Evolutionary conservation across 2,113 vertebrate species (phyloP), one percentile per base, ranked within the genome.

Genomic region (Sebastes schlegelii): DNA sequence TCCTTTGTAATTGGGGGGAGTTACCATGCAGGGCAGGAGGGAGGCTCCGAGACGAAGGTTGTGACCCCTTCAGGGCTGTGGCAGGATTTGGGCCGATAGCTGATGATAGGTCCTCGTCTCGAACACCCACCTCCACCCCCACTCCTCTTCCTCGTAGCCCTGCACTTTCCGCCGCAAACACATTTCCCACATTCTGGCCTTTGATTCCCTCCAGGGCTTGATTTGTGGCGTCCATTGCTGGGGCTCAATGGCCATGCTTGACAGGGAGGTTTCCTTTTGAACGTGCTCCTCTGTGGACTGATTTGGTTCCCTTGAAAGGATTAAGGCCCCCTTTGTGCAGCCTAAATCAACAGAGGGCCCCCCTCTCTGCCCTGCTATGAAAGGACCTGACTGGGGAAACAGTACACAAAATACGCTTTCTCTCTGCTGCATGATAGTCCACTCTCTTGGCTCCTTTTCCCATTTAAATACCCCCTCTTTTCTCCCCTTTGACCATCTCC

Each of bases 281-380:
- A 94, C 94, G 92, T 95, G 93, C 95, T 97, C 94, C 96, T 95
- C 95, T 95, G 92, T 94, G 93, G 95, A 96, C 87, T 88, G 96
- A 97, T 97, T 98, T 97, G 96, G 95, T 96, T 96, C 96, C 96
- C 97, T 95, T 97, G 96, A 98, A 98, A 97, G 96, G 97, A 97
- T 98, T 98, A 97, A 93, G 95, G 85, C 86, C 90, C 92, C 96
- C 94, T 98, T 98, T 99, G 97, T 98, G 95, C 90, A 78, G 90
- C 94, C 94, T 96, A 98, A 98, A 98, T 97, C 97, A 99, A 99
- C 98, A 99, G 89, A 92, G 94, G 94, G 93, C 96, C 95, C 95
- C 96, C 89, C 94, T 93, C 92, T 86, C 72, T 88, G 82, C 77
- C 86, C 82, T 60, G 63, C 84, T n/a, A 64, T 93, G 92, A 95